Percentiles rank a stretch among this genome's conserved stretches.
phyloP scores from a whole-genome alignment of 2,797 vertebrate genomes.

The Naso thynnoides region DNA sequence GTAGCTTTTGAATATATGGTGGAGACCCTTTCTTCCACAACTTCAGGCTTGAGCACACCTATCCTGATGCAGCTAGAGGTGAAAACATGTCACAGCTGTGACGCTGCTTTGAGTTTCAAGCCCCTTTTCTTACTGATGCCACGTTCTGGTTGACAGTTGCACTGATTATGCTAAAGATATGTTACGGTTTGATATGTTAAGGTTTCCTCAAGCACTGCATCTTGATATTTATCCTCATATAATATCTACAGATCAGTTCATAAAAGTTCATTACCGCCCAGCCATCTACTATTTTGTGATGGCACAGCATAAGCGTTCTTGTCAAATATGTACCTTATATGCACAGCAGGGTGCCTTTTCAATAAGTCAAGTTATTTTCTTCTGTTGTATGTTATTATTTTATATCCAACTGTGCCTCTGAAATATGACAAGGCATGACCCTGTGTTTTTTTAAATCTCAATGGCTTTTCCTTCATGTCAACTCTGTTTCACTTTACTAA shows the following conservation, averaged over 20 bases:
- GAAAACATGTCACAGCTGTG: constrained; percentile 20
- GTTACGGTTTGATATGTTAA: not conserved
- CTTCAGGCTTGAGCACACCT: constrained; percentile 3
- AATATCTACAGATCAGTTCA: not conserved
- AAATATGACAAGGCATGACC: not conserved
- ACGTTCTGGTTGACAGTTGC: no score
- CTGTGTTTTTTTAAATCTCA: not conserved
- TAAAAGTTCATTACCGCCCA: not conserved
- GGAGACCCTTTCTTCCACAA: constrained; percentile 35
- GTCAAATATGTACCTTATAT: not conserved
- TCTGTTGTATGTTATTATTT: not conserved
- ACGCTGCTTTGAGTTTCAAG: not conserved
- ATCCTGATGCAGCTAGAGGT: not conserved
- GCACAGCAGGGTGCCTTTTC: not conserved
- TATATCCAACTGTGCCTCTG: not conserved
- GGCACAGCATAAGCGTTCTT: no score
- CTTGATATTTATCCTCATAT: not conserved
- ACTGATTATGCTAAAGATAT: not conserved
- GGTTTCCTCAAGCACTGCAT: not conserved
- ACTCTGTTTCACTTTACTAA: not conserved
- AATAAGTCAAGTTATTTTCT: not conserved
- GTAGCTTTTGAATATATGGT: constrained; percentile 12
- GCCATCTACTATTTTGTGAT: not conserved
- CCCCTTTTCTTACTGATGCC: not conserved
- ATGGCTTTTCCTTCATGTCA: not conserved